Evolutionary conservation across 2,888 invertebrate genomes (phyloP).

Genomic region (Vannuccia rotundouncinata): DNA sequence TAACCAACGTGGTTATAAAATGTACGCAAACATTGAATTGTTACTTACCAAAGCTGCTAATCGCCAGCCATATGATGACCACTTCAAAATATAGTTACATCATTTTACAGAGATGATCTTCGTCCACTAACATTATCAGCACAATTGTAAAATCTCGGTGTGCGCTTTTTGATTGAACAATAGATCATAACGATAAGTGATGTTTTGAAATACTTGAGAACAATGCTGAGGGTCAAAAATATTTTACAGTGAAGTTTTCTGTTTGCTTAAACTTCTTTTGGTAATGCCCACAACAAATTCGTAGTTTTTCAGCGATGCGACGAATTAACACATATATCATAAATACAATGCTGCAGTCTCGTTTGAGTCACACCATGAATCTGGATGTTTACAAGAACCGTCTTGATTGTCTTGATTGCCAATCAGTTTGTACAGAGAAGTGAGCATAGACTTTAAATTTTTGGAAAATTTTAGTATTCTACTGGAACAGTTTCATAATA

Average conservation of each 20-base stretch:
- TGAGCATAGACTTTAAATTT: slow-evolving; percentile 8
- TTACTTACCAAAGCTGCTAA: slow-evolving; percentile 8
- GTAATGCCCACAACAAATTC: background rate
- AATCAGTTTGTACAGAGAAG: slow-evolving; percentile 24
- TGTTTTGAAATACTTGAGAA: slow-evolving; percentile 8
- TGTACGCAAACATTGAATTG: slow-evolving; percentile 15
- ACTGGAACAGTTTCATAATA: background rate
- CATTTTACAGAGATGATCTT: slow-evolving; percentile 13
- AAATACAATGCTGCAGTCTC: slow-evolving; percentile 20
- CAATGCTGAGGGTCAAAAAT: slow-evolving; percentile 5
- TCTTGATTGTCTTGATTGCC: slow-evolving; percentile 15
- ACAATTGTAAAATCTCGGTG: slow-evolving; percentile 17
- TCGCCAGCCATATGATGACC: slow-evolving; percentile 16
- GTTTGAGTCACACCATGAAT: slow-evolving; percentile 1
- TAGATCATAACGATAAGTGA: slow-evolving; percentile 11
- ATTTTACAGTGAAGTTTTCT: slow-evolving; percentile 16
- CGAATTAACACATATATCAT: slow-evolving; percentile 3
- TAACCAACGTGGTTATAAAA: slow-evolving; percentile 23
- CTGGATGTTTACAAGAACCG: slow-evolving; percentile 3
- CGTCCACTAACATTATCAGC: slow-evolving; percentile 21
- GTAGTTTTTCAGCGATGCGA: slow-evolving; percentile 2
- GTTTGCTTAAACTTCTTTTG: slow-evolving; percentile 21
- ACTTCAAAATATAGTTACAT: slow-evolving; percentile 6
- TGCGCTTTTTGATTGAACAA: slow-evolving; percentile 21
- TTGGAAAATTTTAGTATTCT: slow-evolving; percentile 6